phyloP scores from a whole-genome alignment of 37 sponge, comb jelly and placozoan species.

The Beroe ovata region DNA sequence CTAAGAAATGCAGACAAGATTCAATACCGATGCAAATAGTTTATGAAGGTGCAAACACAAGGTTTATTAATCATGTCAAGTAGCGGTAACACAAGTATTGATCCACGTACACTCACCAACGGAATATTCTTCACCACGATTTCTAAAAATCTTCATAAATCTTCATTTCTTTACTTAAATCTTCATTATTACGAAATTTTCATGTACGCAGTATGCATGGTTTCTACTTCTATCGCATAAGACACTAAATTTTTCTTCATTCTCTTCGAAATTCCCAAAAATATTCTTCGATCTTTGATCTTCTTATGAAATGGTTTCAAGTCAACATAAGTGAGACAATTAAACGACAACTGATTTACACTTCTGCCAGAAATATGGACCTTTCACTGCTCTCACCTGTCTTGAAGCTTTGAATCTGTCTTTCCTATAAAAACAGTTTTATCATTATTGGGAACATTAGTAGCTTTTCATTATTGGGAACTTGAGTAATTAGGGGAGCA shows the following conservation, averaged over 20 bases:
- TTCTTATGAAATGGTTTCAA: constrained; percentile 43
- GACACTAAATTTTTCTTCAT: constrained; percentile 39
- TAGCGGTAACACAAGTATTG: not conserved
- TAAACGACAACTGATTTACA: no score
- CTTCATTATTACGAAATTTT: constrained; percentile 36
- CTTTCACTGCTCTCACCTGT: no score
- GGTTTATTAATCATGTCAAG: no score
- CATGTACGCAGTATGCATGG: constrained; percentile 18
- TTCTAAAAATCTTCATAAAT: constrained; percentile 14
- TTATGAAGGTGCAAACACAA: no score
- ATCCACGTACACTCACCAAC: not conserved
- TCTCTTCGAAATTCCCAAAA: constrained; percentile 55
- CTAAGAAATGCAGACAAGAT: no score
- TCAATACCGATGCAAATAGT: no score
- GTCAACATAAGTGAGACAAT: not conserved
- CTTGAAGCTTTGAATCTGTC: no score
- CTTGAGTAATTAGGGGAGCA: no score
- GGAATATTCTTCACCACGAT: not conserved
- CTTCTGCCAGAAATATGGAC: no score
- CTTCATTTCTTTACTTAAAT: constrained; percentile 35
- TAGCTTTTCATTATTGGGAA: no score
- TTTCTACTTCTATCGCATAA: not conserved
- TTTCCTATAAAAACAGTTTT: no score
- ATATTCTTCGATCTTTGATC: constrained; percentile 36
- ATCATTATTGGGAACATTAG: no score